Evolutionary conservation across 2,113 vertebrate species (phyloP), one percentile per base, ranked within the genome.

Genomic region (Tonatia bakeri): DNA sequence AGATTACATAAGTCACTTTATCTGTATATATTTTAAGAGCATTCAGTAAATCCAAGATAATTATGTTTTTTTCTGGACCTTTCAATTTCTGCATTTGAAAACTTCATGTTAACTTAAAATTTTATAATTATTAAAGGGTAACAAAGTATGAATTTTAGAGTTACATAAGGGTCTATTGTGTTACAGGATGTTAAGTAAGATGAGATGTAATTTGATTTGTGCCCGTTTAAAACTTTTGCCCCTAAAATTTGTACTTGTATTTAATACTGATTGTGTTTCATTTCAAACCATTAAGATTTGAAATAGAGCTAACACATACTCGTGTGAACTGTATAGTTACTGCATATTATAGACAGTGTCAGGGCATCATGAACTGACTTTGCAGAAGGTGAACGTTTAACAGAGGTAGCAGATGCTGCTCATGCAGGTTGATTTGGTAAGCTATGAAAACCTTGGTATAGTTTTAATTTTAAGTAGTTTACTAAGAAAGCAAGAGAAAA

Each of bases 191-290:
- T 77, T 95, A 92, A 52, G 8, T 90, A 79, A 54, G 77, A 14
- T 80, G 38, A 93, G 15, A 56, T 56, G 56, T 86, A 86, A 94
- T 94, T 97, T 92, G 56, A 81, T 80, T 91, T 96, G 20, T 91
- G 14, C 38, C 17, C 70, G 20, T 76, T 95, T 9, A 70, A 87
- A 94, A 70, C 10, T 79, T 89, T 85, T 65, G 9, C n/a, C 24
- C 96, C 12, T 82, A 77, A 84, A 81, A 54, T 94, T 92, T 90
- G 9, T 83, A 28, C 47, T 6, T 91, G 17, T 3, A 47, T 94
- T 94, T 95, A 89, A 64, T 13, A 87, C 56, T 85, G 28, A 75
- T 73, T 87, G 1, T 75, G 64, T 79, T 95, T 90, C 33, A 85
- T 73, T 95, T 90, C 8, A 86, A 36, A 67, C 40, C 19, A 72